Evolutionary conservation across 2,797 vertebrate genomes (phyloP).

Genomic region (Lepus townsendii): DNA sequence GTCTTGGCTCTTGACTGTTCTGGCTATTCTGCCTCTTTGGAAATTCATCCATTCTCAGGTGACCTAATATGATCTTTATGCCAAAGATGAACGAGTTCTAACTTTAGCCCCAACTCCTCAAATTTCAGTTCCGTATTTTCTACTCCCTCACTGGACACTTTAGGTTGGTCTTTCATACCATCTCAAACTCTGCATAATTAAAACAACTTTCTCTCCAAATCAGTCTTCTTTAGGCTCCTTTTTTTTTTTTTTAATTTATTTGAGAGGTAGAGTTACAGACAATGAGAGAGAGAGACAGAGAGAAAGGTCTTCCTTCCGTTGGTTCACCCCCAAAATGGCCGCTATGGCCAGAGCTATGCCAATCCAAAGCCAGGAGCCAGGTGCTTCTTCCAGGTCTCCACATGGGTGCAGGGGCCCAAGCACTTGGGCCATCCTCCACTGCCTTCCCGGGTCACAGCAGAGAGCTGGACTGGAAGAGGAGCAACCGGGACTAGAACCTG

Average conservation of each 20-base stretch:
- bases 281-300: no score
- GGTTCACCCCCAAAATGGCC: no score
- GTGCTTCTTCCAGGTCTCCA: no score
- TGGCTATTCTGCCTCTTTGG: background rate
- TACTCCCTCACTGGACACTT: conserved; percentile 19
- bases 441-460: no score
- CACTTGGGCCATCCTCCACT: no score
- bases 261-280: no score
- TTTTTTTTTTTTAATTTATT: background rate
- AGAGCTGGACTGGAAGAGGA: no score
- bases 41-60: conserved; percentile 24
- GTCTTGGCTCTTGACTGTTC: background rate
- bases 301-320: no score
- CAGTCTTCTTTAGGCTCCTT: background rate
- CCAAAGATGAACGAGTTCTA: conserved; percentile 10
- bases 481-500: no score
- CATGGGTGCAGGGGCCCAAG: no score
- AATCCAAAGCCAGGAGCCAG: no score
- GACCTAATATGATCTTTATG: conserved; percentile 48
- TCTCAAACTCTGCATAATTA: conserved; percentile 19
- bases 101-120: conserved; percentile 7
- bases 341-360: no score
- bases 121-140: conserved; percentile 44
- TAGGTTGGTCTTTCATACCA: background rate
- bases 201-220: conserved; percentile 7